These are phyloP conservation scores for Drosophila hamatofila DNA, from an alignment of 2,888 invertebrate genomes.

Conservation along the genomic window DNA sequence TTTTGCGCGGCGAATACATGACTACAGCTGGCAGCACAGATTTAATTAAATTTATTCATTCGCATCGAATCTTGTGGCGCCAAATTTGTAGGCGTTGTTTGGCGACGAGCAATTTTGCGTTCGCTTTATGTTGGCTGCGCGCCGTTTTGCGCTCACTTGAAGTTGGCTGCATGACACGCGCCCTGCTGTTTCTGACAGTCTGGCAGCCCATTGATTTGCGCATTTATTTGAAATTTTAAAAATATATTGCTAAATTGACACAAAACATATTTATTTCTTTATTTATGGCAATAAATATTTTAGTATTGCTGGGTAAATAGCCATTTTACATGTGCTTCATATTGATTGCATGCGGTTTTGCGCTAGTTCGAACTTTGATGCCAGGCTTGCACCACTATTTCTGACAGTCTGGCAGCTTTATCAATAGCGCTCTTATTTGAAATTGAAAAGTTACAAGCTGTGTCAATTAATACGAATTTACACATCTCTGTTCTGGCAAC, in stretches of 20 bases:
- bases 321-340: neutral
- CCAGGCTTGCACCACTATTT: no score
- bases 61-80: slow-evolving; percentile 32
- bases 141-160: neutral
- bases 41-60: slow-evolving; percentile 3
- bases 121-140: slow-evolving; percentile 11
- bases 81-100: slow-evolving; percentile 16
- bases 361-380: neutral
- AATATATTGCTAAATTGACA: neutral
- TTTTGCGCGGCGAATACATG: slow-evolving; percentile 77
- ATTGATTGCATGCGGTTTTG: neutral
- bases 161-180: neutral
- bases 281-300: slow-evolving; percentile 16
- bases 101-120: slow-evolving; percentile 6
- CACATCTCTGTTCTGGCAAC: neutral
- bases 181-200: neutral
- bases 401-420: slow-evolving; percentile 4
- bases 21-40: neutral
- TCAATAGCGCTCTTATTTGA: slow-evolving; percentile 3
- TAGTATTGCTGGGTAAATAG: neutral
- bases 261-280: neutral
- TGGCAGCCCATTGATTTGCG: neutral
- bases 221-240: neutral
- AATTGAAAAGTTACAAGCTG: slow-evolving; percentile 4
- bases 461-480: neutral